Conservation (phyloP, 2,888 invertebrate species). For the Allygus modestus region DNA sequence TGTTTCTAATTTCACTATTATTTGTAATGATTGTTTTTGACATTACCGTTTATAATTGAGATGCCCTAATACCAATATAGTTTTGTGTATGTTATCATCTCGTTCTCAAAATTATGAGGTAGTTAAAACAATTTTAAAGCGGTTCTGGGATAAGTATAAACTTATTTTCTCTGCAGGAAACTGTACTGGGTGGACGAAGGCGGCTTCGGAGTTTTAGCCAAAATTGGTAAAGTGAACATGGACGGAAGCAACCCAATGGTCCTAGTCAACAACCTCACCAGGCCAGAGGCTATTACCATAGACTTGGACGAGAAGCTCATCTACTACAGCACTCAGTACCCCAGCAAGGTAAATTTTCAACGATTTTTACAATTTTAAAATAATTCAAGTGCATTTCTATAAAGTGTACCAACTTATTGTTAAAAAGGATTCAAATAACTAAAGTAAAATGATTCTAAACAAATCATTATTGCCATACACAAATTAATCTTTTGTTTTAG, state of each 20-base stretch:
- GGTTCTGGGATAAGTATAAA: neutral
- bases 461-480: too few relatives aligned
- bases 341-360: slow-evolving; percentile 80
- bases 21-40: too few relatives aligned
- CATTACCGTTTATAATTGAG: too few relatives aligned
- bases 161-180: slow-evolving; percentile 76
- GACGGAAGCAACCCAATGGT: slow-evolving; percentile 90
- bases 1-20: too few relatives aligned
- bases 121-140: neutral
- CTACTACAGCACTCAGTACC: slow-evolving; percentile 92
- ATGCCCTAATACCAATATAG: too few relatives aligned
- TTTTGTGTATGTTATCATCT: too few relatives aligned
- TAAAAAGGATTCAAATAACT: too few relatives aligned
- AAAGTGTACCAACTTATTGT: too few relatives aligned
- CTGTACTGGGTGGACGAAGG: slow-evolving; percentile 98
- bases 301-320: slow-evolving; percentile 89
- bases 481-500: too few relatives aligned
- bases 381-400: too few relatives aligned
- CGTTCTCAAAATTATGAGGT: too few relatives aligned
- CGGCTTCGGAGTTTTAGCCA: slow-evolving; percentile 91
- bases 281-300: slow-evolving; percentile 91
- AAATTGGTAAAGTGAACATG: slow-evolving; percentile 95
- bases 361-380: neutral
- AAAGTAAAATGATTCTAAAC: too few relatives aligned
- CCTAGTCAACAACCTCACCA: slow-evolving; percentile 81